A percentile compares a stretch with the other conserved stretches of the same genome.
phyloP scores from a whole-genome alignment of 2,888 invertebrate species.

The Ceramica pisi region DNA sequence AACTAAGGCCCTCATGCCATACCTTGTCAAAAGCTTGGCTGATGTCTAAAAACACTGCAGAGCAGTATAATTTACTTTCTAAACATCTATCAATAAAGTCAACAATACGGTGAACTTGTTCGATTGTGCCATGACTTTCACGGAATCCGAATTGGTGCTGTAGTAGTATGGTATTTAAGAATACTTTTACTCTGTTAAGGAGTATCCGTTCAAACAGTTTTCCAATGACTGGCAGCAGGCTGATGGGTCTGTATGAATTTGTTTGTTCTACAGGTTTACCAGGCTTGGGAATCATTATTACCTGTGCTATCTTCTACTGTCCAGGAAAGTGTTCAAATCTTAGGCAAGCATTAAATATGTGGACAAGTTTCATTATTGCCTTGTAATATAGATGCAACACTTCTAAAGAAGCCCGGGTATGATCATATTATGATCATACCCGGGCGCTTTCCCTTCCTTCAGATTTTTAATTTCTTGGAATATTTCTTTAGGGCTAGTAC shows the following conservation, averaged over 20 bases:
- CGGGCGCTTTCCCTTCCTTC: not conserved
- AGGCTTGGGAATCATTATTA: not conserved
- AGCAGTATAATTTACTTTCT: not conserved
- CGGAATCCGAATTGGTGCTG: not conserved
- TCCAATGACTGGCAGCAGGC: not conserved
- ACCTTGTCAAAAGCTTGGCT: not conserved
- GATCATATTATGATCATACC: not conserved
- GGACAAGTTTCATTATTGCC: not conserved
- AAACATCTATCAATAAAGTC: not conserved
- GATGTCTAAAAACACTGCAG: not conserved
- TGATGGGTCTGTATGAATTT: not conserved
- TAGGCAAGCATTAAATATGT: not conserved
- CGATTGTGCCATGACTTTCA: not conserved
- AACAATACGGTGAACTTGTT: not conserved
- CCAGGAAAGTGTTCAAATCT: not conserved
- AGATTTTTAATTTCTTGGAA: not conserved
- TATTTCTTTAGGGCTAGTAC: not conserved
- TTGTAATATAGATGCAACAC: not conserved
- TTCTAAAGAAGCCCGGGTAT: no score
- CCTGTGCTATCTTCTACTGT: not conserved
- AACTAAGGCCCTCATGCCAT: not conserved
- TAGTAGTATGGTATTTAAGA: not conserved
- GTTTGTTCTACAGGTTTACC: not conserved
- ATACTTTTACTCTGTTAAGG: not conserved
- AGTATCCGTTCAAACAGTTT: not conserved